Evolutionary conservation across 2,113 vertebrate species (phyloP), one percentile per base, ranked within the genome.

Genomic region (Gallinago media): DNA sequence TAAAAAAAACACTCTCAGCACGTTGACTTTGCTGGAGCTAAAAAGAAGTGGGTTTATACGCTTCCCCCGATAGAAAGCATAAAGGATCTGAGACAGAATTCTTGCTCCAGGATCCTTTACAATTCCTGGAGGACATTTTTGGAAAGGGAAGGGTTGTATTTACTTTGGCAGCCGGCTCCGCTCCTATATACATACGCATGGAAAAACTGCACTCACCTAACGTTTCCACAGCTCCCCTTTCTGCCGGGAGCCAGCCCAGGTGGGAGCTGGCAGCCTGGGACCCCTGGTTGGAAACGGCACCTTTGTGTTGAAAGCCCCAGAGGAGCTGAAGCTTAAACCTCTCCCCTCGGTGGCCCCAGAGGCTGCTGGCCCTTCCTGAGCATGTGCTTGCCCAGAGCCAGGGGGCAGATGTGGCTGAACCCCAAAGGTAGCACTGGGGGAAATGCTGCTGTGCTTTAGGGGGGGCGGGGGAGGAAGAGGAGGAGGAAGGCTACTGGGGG

Each of bases 131-230:
- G 96, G 94, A 96, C 96, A 95, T 95, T 96, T 97, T 87, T 96
- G 97, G 95, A 62, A 86, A 96, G 95, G 95, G 95, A 96, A 96
- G 95, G 97, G 96, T 95, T 95, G 92, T 96, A 88, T 97, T 97
- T 96, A 96, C 74, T 94, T 97, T 97, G 97, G 97, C 96, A 85
- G 86, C 88, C 16, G 65, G 26, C 59, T 75, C 84, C 2, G 29
- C 94, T 96, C 83, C 94, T 93, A 85, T 94, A 92, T 75, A 91
- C 93, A 93, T 62, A 78, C 1, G 59, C 85, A 96, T 92, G 95
- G 93, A 96, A 97, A 97, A 97, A 85, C 92, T 92, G 91, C 95
- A 68, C 78, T 96, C 93, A 93, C 92, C 94, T 94, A 58, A 31
- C 6, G 3, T 87, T 92, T 94, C 92, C 92, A 92, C 21, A 18